Evolutionary conservation across 64 coral and sea anemone species (phyloP).

Genomic region (Montipora capricornis): DNA sequence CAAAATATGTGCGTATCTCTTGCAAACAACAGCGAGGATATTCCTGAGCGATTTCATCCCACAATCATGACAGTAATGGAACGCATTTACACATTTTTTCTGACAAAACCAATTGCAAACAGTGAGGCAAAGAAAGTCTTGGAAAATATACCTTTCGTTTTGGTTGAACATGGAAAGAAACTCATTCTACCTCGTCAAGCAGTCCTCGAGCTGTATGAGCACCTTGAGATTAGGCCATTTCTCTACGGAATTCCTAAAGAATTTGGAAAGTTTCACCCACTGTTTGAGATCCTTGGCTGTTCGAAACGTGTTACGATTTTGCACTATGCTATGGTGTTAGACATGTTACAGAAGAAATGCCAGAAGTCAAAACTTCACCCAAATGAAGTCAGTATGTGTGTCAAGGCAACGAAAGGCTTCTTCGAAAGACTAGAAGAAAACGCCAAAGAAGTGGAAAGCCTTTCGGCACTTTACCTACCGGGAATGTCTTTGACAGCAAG

Average conservation of each 20-base stretch:
- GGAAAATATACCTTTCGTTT: conserved; percentile 35
- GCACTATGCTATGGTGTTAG: too few species aligned
- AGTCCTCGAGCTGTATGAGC: conserved; percentile 25
- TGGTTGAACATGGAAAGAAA: background rate
- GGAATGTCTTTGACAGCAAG: background rate
- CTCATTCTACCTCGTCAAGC: background rate
- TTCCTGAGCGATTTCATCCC: background rate
- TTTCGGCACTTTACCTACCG: too few species aligned
- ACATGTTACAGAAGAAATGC: too few species aligned
- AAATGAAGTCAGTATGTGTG: too few species aligned
- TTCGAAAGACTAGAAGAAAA: too few species aligned
- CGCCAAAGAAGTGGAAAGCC: too few species aligned
- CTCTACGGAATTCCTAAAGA: too few species aligned
- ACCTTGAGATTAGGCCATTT: background rate
- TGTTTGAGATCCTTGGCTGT: too few species aligned
- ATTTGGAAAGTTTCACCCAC: too few species aligned
- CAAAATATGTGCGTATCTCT: background rate
- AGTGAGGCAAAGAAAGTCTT: background rate
- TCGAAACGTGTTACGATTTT: too few species aligned
- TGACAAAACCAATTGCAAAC: background rate
- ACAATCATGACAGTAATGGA: background rate
- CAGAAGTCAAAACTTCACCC: too few species aligned
- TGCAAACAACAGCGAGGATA: background rate
- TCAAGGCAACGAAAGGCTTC: too few species aligned
- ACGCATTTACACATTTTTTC: conserved; percentile 22